These are phyloP conservation scores for Agriopis leucophaearia DNA, from an alignment of 2,888 invertebrate species.

Conservation along the genomic window DNA sequence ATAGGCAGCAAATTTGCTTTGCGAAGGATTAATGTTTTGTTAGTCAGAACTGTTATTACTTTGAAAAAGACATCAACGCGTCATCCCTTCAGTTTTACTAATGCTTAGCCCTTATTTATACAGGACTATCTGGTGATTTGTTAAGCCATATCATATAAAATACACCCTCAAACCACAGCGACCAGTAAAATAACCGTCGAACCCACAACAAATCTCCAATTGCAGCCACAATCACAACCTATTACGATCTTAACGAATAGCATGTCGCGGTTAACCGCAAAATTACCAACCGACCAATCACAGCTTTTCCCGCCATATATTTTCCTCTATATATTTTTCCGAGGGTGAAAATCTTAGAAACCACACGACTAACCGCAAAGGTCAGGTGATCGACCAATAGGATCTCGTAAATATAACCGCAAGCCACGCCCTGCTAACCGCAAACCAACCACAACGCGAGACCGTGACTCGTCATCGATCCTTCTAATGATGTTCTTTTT, in stretches of 20 bases:
- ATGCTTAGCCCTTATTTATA: background rate
- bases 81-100: constrained; percentile 31
- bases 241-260: constrained; percentile 84
- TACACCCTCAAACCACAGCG: constrained; percentile 44
- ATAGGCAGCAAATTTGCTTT: background rate
- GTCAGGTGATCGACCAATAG: constrained; percentile 87
- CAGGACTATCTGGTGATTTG: constrained; percentile 31
- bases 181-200: constrained; percentile 52
- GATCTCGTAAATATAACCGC: constrained; percentile 86
- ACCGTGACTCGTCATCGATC: constrained; percentile 80
- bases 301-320: constrained; percentile 68
- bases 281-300: constrained; percentile 79
- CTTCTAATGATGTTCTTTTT: constrained; percentile 73
- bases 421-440: constrained; percentile 88
- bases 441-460: constrained; percentile 88
- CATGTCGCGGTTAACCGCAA: constrained; percentile 84
- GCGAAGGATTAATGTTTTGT: background rate
- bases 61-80: constrained; percentile 40
- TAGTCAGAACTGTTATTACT: background rate
- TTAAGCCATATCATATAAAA: constrained; percentile 24
- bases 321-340: constrained; percentile 84
- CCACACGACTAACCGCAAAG: constrained; percentile 87
- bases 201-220: constrained; percentile 74
- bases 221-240: constrained; percentile 59
- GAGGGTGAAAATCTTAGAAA: constrained; percentile 86